Percentiles rank a stretch among this genome's conserved stretches.
These are phyloP conservation scores for Orcinus orca DNA, from an alignment of 2,113 vertebrate species.

Conservation along the genomic window DNA sequence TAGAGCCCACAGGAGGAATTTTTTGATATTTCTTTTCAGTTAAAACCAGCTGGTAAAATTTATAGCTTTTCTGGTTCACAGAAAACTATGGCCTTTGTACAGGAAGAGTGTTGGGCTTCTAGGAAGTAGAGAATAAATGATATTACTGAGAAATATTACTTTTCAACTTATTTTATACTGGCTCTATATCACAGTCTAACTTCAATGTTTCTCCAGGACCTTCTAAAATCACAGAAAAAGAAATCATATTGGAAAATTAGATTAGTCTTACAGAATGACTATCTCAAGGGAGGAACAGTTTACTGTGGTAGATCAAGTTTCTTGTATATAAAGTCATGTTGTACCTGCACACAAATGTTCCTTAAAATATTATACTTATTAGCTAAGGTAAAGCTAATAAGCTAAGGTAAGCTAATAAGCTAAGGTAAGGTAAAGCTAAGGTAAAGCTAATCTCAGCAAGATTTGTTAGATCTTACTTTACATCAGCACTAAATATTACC, in stretches of 20 bases:
- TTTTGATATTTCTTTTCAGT: slow-evolving; percentile 36
- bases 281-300: slow-evolving; percentile 6
- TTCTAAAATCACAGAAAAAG: slow-evolving; percentile 32
- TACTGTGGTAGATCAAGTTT: not conserved
- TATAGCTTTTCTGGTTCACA: slow-evolving; percentile 51
- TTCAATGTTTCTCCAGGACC: not conserved
- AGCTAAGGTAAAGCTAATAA: not conserved
- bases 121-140: not conserved
- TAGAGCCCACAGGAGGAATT: slow-evolving; percentile 50
- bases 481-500: not conserved
- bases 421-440: too few species aligned
- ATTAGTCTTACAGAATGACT: not conserved
- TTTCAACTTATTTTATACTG: slow-evolving; percentile 32
- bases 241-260: slow-evolving; percentile 30
- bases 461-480: not conserved
- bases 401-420: too few species aligned
- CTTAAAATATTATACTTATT: not conserved
- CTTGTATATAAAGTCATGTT: slow-evolving; percentile 1
- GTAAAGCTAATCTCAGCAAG: not conserved
- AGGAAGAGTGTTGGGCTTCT: slow-evolving; percentile 22
- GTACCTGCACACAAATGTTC: not conserved
- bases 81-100: slow-evolving; percentile 43
- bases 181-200: not conserved
- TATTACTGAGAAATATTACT: slow-evolving; percentile 43
- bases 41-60: slow-evolving; percentile 63